Conservation (phyloP, 2,113 vertebrate species). For the Nanorana parkeri region DNA sequence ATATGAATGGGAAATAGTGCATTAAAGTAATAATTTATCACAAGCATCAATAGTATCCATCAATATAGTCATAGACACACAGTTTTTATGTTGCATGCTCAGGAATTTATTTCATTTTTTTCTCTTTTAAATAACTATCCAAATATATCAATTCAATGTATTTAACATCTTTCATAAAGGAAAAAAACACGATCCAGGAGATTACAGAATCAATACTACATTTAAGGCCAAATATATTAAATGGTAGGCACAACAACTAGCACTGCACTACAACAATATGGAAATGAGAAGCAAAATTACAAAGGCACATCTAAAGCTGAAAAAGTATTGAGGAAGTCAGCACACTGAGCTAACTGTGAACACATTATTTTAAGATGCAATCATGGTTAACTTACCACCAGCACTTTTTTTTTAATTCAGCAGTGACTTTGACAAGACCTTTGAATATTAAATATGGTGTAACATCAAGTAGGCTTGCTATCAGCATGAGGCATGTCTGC, state of each 20-base stretch:
- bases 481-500: conserved; percentile 19
- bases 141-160: conserved; percentile 44
- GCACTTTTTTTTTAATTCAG: neutral
- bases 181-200: conserved; percentile 42
- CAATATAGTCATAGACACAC: conserved; percentile 64
- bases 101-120: conserved; percentile 60
- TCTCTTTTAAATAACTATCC: conserved; percentile 45
- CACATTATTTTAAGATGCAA: conserved; percentile 34
- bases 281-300: conserved; percentile 30
- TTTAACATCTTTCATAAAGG: conserved; percentile 51
- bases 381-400: conserved; percentile 7
- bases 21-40: conserved; percentile 76
- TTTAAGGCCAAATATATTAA: conserved; percentile 52
- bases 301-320: conserved; percentile 20
- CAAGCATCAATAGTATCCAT: conserved; percentile 65
- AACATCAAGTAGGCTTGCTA: conserved; percentile 4
- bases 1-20: conserved; percentile 70
- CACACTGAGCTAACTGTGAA: conserved; percentile 1
- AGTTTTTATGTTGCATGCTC: conserved; percentile 61
- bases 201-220: conserved; percentile 54
- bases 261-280: conserved; percentile 15
- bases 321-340: conserved; percentile 4
- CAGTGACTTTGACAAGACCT: conserved; percentile 36
- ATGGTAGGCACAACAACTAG: conserved; percentile 22
- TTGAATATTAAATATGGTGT: conserved; percentile 22